These are phyloP conservation scores for Chrysolophus pictus DNA, from an alignment of 2,797 vertebrate species.

Conservation along the genomic window DNA sequence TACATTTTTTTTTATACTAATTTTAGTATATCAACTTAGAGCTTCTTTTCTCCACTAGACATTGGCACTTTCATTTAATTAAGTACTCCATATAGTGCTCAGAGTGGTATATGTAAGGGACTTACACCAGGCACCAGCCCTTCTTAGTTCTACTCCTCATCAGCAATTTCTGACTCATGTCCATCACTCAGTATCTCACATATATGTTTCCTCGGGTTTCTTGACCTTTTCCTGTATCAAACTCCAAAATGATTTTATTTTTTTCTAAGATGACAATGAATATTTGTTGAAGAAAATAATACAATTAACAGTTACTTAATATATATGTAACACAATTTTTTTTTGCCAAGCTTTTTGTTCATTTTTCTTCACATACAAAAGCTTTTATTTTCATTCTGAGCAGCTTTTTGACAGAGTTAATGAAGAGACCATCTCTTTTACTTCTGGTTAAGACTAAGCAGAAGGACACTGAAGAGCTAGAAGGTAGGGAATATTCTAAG, in stretches of 20 bases:
- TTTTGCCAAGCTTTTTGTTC: neutral
- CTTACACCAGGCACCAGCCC: neutral
- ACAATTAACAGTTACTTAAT: neutral
- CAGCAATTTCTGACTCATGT: slow-evolving; percentile 19
- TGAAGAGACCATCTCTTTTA: neutral
- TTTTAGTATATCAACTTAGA: neutral
- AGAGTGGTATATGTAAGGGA: neutral
- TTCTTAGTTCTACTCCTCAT: slow-evolving; percentile 43
- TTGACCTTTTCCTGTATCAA: neutral
- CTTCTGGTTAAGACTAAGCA: neutral
- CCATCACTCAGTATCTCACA: slow-evolving; percentile 21
- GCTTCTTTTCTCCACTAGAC: neutral
- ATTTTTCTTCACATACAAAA: neutral
- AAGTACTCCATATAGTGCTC: neutral
- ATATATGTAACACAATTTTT: neutral
- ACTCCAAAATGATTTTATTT: neutral
- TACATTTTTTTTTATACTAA: neutral
- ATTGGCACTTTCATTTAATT: neutral
- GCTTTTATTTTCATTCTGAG: neutral
- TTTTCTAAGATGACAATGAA: neutral
- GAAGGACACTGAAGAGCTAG: neutral
- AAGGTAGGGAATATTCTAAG: neutral
- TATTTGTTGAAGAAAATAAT: neutral
- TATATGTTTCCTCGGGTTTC: neutral
- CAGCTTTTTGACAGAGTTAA: neutral